Evolutionary conservation across 92 coral and sea anemone genomes (phyloP).

Genomic region (Epizoanthus scotinus): DNA sequence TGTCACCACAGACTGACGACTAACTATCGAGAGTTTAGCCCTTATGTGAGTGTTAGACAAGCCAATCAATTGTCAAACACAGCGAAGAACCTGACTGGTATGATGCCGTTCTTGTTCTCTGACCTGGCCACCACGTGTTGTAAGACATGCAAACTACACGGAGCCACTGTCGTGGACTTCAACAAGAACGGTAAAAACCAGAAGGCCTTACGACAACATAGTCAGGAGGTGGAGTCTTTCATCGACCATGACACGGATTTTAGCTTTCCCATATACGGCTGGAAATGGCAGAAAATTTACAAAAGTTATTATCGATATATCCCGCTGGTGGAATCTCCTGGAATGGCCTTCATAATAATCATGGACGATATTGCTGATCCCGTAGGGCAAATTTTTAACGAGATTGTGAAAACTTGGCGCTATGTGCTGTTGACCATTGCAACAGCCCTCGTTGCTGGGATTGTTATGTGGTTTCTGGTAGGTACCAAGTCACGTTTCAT

Average conservation of each 20-base stretch:
- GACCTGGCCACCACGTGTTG: conserved; percentile 69
- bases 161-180: conserved; percentile 67
- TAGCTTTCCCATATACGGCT: conserved; percentile 78
- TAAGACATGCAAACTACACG: conserved; percentile 67
- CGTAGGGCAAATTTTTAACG: conserved; percentile 37
- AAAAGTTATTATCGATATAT: conserved; percentile 54
- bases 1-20: conserved; percentile 64
- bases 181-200: conserved; percentile 57
- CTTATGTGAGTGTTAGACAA: conserved; percentile 49
- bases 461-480: conserved; percentile 77
- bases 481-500: conserved; percentile 1
- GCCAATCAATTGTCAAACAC: background rate
- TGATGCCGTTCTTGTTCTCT: conserved; percentile 64
- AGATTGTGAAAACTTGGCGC: conserved; percentile 61
- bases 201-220: conserved; percentile 53
- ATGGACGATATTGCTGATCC: conserved; percentile 48
- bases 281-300: conserved; percentile 66
- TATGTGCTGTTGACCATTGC: conserved; percentile 51
- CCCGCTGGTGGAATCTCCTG: conserved; percentile 71
- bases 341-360: conserved; percentile 67
- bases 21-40: conserved; percentile 71
- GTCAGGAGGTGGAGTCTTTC: conserved; percentile 47
- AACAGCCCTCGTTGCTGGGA: conserved; percentile 60
- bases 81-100: conserved; percentile 62
- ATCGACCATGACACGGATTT: conserved; percentile 36